These are phyloP conservation scores for Ectemnius cavifrons DNA, from an alignment of 2,888 invertebrate genomes.

Conservation along the genomic window DNA sequence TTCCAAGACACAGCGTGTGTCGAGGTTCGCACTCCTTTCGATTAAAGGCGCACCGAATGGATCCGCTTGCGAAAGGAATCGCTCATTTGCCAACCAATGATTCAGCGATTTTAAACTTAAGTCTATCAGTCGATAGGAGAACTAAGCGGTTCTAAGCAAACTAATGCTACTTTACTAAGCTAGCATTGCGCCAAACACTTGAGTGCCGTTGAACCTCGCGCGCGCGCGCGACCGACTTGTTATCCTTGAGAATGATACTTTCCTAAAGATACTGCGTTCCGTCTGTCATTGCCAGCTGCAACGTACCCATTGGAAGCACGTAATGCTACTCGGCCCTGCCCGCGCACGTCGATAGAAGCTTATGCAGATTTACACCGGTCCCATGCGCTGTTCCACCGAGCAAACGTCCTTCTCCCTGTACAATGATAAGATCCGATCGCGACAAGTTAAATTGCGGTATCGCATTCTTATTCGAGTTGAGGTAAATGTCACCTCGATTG, in stretches of 20 bases:
- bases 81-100: neutral
- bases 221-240: neutral
- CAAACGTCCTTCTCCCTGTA: neutral
- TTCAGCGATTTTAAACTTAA: neutral
- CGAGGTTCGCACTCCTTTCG: neutral
- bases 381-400: neutral
- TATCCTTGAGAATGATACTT: constrained; percentile 6
- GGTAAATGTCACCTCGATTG: too few species aligned
- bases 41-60: too few species aligned
- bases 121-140: neutral
- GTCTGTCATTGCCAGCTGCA: neutral
- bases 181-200: too few species aligned
- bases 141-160: too few species aligned
- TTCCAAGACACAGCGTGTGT: neutral
- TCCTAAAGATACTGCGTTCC: neutral
- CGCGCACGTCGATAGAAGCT: constrained; percentile 2
- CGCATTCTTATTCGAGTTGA: too few species aligned
- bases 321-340: neutral
- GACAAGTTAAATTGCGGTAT: neutral
- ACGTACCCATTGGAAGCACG: neutral
- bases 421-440: constrained; percentile 2
- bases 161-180: too few species aligned
- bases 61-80: too few species aligned
- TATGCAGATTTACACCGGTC: neutral
- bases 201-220: too few species aligned